Evolutionary conservation across 1,140 invertebrate genomes (phyloP).

Genomic region (Dendroctonus ponderosae): DNA sequence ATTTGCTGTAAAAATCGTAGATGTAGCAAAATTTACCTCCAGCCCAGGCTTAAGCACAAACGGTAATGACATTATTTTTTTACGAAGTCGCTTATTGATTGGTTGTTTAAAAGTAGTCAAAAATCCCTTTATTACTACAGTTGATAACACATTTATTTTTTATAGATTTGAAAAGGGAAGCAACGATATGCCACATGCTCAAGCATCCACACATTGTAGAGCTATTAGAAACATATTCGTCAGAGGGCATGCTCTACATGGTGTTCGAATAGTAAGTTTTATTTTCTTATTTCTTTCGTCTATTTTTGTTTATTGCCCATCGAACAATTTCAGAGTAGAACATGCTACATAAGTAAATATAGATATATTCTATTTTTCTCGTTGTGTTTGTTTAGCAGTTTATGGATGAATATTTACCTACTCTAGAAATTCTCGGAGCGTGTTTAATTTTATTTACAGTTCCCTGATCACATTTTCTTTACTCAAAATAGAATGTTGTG

Average conservation of each 20-base stretch:
- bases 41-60: conserved; percentile 93
- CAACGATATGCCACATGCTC: conserved; percentile 97
- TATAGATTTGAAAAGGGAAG: conserved; percentile 93
- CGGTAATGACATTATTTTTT: conserved; percentile 58
- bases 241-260: conserved; percentile 98
- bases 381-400: too few species aligned
- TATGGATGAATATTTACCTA: too few species aligned
- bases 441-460: too few species aligned
- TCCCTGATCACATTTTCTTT: too few species aligned
- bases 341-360: too few species aligned
- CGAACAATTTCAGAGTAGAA: too few species aligned
- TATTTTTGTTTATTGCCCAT: too few species aligned
- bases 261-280: conserved; percentile 97
- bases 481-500: too few species aligned
- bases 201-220: conserved; percentile 99
- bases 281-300: not conserved
- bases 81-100: not conserved
- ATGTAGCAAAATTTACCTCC: conserved; percentile 95
- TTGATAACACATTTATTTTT: conserved; percentile 46
- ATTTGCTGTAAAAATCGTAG: conserved; percentile 98
- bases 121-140: conserved; percentile 1
- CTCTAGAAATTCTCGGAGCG: too few species aligned
- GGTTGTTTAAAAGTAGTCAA: not conserved
- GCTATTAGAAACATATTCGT: conserved; percentile 96
- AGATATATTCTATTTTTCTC: too few species aligned